Conservation (phyloP, 2,797 vertebrate genomes). For the Neomorphus geoffroyi region DNA sequence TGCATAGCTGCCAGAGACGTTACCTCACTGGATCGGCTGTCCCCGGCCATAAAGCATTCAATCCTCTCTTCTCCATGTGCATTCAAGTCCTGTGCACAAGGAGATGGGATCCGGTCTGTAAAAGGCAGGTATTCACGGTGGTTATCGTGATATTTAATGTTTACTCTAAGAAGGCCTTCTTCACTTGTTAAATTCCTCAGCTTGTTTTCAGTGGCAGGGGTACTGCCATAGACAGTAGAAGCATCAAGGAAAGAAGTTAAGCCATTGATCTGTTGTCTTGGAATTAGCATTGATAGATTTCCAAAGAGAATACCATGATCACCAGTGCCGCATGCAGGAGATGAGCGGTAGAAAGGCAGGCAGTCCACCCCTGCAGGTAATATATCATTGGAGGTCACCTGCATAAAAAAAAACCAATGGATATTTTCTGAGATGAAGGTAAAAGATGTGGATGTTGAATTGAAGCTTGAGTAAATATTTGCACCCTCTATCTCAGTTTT, state of each 20-base stretch:
- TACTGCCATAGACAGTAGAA: slow-evolving; percentile 89
- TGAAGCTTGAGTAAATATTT: neutral
- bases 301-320: neutral
- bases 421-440: neutral
- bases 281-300: slow-evolving; percentile 58
- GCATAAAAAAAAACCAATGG: neutral
- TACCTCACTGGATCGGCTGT: slow-evolving; percentile 88
- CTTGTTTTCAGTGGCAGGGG: slow-evolving; percentile 61
- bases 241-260: slow-evolving; percentile 93
- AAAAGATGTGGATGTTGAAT: neutral
- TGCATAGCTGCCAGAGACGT: slow-evolving; percentile 84
- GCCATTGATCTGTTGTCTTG: slow-evolving; percentile 89
- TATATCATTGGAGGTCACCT: slow-evolving; percentile 76
- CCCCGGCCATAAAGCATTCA: slow-evolving; percentile 91
- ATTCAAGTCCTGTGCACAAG: slow-evolving; percentile 77
- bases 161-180: slow-evolving; percentile 84
- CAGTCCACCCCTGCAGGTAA: slow-evolving; percentile 68
- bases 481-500: neutral
- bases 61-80: slow-evolving; percentile 61
- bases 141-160: slow-evolving; percentile 74
- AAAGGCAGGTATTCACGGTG: slow-evolving; percentile 84
- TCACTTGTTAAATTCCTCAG: slow-evolving; percentile 83
- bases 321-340: slow-evolving; percentile 77
- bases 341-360: slow-evolving; percentile 89
- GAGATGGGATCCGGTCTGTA: slow-evolving; percentile 65